Conservation (phyloP, 1,140 invertebrate genomes). For the Temnothorax curvispinosus region DNA sequence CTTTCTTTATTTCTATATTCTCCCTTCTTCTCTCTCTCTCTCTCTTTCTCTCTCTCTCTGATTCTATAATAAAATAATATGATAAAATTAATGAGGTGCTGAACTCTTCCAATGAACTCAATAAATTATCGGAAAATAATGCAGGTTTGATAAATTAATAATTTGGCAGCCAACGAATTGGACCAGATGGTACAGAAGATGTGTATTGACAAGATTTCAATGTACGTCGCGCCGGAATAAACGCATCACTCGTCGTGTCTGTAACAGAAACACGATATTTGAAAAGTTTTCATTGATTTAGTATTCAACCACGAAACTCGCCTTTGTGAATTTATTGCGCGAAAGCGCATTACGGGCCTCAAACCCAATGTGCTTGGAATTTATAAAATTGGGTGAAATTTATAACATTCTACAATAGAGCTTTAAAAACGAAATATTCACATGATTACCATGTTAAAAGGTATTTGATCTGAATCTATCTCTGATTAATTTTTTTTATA, state of each 20-base stretch:
- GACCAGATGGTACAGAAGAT: not conserved
- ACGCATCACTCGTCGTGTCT: not conserved
- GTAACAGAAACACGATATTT: conserved; percentile 3
- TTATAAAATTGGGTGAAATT: conserved; percentile 23
- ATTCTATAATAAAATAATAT: not conserved
- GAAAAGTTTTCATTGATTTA: conserved; percentile 38
- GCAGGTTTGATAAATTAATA: conserved; percentile 34
- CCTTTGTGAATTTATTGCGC: conserved; percentile 36
- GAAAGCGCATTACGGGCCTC: conserved; percentile 11
- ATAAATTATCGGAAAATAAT: conserved; percentile 20
- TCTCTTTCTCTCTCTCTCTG: not conserved
- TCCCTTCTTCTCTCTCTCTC: not conserved
- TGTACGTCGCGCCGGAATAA: conserved; percentile 28
- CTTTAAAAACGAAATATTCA: not conserved
- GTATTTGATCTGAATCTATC: not conserved
- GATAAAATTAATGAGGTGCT: not conserved
- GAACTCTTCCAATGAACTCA: not conserved
- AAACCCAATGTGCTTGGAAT: conserved; percentile 6
- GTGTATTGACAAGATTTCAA: conserved; percentile 27
- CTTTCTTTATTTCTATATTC: not conserved
- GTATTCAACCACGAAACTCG: conserved; percentile 10
- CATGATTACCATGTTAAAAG: not conserved
- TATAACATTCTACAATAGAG: not conserved
- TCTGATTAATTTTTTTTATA: not conserved
- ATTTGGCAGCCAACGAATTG: not conserved